Percentiles rank a stretch among this genome's conserved stretches.
phyloP scores from a whole-genome alignment of 2,797 vertebrate genomes.

The Micromesistius poutassou region DNA sequence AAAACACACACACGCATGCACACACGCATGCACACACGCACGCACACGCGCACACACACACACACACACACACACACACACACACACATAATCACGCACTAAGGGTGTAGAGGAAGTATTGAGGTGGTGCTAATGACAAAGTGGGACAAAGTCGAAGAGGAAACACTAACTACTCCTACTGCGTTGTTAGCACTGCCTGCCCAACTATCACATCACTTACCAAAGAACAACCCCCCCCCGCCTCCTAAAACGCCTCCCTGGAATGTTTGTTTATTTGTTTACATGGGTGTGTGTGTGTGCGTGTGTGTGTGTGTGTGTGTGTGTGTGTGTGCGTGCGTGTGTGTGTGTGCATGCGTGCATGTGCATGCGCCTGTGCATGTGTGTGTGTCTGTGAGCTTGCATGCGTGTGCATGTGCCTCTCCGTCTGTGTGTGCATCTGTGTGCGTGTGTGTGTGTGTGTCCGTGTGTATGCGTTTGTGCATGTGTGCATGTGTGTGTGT shows the following conservation, averaged over 20 bases:
- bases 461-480: neutral
- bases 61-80: slow-evolving; percentile 23
- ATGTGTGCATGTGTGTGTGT: neutral
- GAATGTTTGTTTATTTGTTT: slow-evolving; percentile 43
- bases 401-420: neutral
- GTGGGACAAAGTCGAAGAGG: slow-evolving; percentile 51
- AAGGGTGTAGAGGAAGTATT: slow-evolving; percentile 58
- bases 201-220: slow-evolving; percentile 11
- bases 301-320: slow-evolving; percentile 7
- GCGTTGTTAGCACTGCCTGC: slow-evolving; percentile 36
- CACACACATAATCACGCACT: slow-evolving; percentile 13
- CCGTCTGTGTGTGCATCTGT: neutral
- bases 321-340: neutral
- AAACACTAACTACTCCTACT: slow-evolving; percentile 41
- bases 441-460: neutral
- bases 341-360: neutral
- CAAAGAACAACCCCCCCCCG: slow-evolving; percentile 35
- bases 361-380: too few species aligned
- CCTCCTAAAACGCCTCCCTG: slow-evolving; percentile 45
- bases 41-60: slow-evolving; percentile 26
- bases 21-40: slow-evolving; percentile 14
- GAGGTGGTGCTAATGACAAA: slow-evolving; percentile 67
- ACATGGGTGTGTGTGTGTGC: slow-evolving; percentile 2
- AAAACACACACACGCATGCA: slow-evolving; percentile 18
- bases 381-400: slow-evolving; percentile 6